Percentiles rank a stretch among this genome's conserved stretches.
Conservation (phyloP, 2,797 vertebrate genomes). For the Mus spretus region DNA sequence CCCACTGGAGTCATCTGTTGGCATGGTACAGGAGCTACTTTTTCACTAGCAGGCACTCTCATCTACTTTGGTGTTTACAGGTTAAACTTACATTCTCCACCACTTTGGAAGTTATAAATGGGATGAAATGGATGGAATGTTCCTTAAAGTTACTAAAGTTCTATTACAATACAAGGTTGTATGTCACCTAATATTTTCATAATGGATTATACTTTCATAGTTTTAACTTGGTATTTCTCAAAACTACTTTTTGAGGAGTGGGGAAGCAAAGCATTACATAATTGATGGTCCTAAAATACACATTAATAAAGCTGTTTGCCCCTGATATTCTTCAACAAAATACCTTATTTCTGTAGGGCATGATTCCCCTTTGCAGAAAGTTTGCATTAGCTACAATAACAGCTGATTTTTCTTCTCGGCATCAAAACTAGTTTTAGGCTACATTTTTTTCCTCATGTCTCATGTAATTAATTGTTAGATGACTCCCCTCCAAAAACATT, state of each 20-base stretch:
- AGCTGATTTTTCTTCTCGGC: slow-evolving; percentile 72
- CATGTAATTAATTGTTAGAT: slow-evolving; percentile 66
- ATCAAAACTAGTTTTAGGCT: slow-evolving; percentile 70
- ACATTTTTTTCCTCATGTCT: slow-evolving; percentile 75
- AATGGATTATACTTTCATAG: slow-evolving; percentile 54
- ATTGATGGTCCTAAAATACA: slow-evolving; percentile 64
- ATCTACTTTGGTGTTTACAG: background rate
- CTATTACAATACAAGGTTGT: slow-evolving; percentile 50
- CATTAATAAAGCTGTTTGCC: slow-evolving; percentile 69
- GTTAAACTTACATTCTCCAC: slow-evolving; percentile 30
- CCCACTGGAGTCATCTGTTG: background rate
- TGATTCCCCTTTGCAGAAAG: slow-evolving; percentile 65
- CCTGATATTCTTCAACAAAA: slow-evolving; percentile 68
- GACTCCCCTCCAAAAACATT: slow-evolving; percentile 51
- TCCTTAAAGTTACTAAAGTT: slow-evolving; percentile 49
- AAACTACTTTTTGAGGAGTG: background rate
- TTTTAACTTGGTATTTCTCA: slow-evolving; percentile 59
- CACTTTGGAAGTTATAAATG: slow-evolving; percentile 30
- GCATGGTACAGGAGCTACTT: background rate
- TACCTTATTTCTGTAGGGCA: slow-evolving; percentile 61
- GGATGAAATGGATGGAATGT: background rate
- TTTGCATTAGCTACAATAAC: slow-evolving; percentile 56
- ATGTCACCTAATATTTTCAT: slow-evolving; percentile 49
- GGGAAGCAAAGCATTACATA: slow-evolving; percentile 40
- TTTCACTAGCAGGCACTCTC: background rate